A percentile compares a stretch with the other conserved stretches of the same genome.
phyloP scores from a whole-genome alignment of 2,113 vertebrate genomes.

The Myiagra hebetior region DNA sequence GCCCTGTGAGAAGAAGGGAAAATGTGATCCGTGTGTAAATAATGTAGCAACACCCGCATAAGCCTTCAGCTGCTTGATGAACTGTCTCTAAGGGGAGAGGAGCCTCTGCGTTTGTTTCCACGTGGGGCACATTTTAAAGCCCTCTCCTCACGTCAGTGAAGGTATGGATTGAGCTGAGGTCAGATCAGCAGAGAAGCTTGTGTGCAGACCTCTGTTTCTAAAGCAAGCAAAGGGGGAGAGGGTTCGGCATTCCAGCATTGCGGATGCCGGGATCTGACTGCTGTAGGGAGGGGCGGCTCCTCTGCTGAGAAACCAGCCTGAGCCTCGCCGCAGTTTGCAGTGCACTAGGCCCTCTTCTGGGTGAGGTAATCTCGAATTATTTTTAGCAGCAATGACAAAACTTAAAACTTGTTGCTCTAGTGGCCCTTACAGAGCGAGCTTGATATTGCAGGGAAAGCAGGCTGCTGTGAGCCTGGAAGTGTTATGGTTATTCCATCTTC shows the following conservation, averaged over 20 bases:
- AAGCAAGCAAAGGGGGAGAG: not conserved
- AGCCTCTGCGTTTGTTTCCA: not conserved
- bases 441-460: not conserved
- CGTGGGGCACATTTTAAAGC: not conserved
- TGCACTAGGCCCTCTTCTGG: not conserved
- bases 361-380: slow-evolving; percentile 45
- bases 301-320: not conserved
- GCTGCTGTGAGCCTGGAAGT: not conserved
- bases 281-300: not conserved
- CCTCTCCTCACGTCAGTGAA: not conserved
- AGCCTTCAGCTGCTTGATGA: not conserved
- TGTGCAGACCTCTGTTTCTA: not conserved
- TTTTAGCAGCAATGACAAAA: slow-evolving; percentile 25
- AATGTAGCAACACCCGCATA: not conserved
- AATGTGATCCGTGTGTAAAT: not conserved
- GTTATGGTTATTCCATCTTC: not conserved
- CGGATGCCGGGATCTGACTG: not conserved
- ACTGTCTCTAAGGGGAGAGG: not conserved
- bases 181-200: not conserved
- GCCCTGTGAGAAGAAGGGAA: not conserved
- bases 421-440: slow-evolving; percentile 22
- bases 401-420: slow-evolving; percentile 34
- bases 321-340: not conserved
- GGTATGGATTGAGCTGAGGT: not conserved
- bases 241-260: not conserved